Evolutionary conservation across 2,113 vertebrate genomes (phyloP), one percentile per base, ranked within the genome.

Genomic region (Paedocypris sp.): DNA sequence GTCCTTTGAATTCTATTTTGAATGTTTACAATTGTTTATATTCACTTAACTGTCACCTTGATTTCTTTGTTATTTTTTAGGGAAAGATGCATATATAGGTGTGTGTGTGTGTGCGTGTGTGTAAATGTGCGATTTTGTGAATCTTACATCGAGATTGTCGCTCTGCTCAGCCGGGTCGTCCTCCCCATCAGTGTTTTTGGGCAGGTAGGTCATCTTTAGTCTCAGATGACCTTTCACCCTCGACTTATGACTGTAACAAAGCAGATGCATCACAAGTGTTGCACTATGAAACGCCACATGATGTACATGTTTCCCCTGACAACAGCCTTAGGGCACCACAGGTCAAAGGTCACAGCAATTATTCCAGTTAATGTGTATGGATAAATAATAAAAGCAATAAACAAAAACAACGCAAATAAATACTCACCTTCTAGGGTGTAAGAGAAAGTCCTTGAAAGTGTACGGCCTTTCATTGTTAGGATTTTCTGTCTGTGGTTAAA

Each of bases 131-230:
- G 7, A 13, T 1, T 5, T 13, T 33, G 4, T 42, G 57, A 25
- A 35, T 57, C 89, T 80, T 73, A 97, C 95, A 80, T 98, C 94
- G 10, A 78, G 51, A 43, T 94, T 89, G 68, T 97, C 95, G 1
- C 80, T 78, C 72, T 88, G 91, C 62, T 96, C 90, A 16, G 78
- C 25, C 1, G 77, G 71, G 60, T 94, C 91, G 22, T 94, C 94
- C 73, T 89, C 91, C 46, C 90, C 85, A 15, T 83, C 88, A 20
- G 51, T 74, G 75, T 70, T 86, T 81, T 91, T 93, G 64, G 95
- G 94, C 47, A 97, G 77, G 51, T 97, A 99, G n/a, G 91, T 93
- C 92, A 99, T 97, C 87, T 97, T 99, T 66, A 99, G 85, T 76
- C 94, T 83, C 72, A 99, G 89, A 67, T 95, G 87, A 72, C 95